Conservation (phyloP, 2,888 invertebrate species). For the Sympetrum striolatum region DNA sequence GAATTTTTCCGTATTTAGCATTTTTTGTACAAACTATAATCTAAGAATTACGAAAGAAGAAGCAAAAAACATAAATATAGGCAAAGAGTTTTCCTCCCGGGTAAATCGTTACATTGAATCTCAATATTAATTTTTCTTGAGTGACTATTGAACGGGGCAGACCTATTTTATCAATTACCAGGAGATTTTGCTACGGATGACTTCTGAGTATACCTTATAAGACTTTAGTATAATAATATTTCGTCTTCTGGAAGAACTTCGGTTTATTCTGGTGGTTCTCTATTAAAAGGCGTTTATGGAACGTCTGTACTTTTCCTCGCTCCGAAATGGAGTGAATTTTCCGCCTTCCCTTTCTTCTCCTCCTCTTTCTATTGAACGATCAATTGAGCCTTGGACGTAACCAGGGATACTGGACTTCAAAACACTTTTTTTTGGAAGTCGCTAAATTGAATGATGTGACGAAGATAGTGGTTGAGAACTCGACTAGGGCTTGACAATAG, state of each 20-base stretch:
- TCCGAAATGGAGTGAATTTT: neutral
- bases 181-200: neutral
- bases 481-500: too few species aligned
- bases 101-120: too few species aligned
- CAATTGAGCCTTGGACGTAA: conserved; percentile 16
- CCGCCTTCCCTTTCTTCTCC: neutral
- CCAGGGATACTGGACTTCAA: conserved; percentile 36
- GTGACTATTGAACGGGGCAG: neutral
- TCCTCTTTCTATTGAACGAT: conserved; percentile 8
- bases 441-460: conserved; percentile 26
- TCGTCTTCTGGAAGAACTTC: neutral
- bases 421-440: conserved; percentile 19
- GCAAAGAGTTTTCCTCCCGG: too few species aligned
- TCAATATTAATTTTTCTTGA: too few species aligned
- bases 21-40: too few species aligned
- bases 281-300: neutral
- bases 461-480: neutral
- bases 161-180: neutral
- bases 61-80: too few species aligned
- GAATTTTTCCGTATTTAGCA: too few species aligned
- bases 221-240: neutral
- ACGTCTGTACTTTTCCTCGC: neutral
- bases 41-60: too few species aligned
- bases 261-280: neutral
- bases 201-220: neutral